Conservation (phyloP, 2,888 invertebrate species). For the Archips xylosteana region DNA sequence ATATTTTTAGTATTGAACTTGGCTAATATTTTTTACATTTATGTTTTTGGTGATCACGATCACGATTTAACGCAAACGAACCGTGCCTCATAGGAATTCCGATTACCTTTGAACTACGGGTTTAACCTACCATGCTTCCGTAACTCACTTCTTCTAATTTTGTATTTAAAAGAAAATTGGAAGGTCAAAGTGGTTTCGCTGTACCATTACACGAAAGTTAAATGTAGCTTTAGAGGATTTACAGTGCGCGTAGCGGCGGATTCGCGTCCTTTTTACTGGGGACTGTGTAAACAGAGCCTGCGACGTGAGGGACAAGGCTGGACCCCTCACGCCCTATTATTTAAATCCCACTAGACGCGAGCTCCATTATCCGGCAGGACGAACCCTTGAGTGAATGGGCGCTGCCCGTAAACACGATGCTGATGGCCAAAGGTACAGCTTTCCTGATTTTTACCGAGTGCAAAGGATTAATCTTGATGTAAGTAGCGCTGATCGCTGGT, state of each 20-base stretch:
- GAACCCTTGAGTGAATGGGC: conserved; percentile 62
- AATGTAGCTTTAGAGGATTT: conserved; percentile 38
- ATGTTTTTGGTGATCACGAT: too few species aligned
- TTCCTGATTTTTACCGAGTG: conserved; percentile 18
- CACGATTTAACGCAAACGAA: neutral
- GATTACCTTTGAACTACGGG: neutral
- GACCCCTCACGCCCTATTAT: conserved; percentile 68
- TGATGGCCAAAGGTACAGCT: conserved; percentile 59
- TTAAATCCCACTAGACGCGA: conserved; percentile 76
- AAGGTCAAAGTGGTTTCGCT: conserved; percentile 4
- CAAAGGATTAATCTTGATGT: conserved; percentile 18
- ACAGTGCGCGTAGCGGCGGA: conserved; percentile 39
- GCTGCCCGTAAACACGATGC: conserved; percentile 58
- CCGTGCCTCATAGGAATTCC: conserved; percentile 1
- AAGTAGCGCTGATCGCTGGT: conserved; percentile 15
- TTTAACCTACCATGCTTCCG: neutral
- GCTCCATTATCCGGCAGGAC: conserved; percentile 65
- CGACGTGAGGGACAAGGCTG: conserved; percentile 51
- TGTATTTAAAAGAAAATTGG: neutral
- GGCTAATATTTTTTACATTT: too few species aligned
- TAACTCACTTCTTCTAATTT: neutral
- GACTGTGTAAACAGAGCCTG: conserved; percentile 61
- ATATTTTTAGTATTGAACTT: too few species aligned
- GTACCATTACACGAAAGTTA: conserved; percentile 34
- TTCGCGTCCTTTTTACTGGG: conserved; percentile 56